Base-by-base conservation (phyloP, 64 coral and sea anemone species). In the Dendrophyllia cribrosa region DNA sequence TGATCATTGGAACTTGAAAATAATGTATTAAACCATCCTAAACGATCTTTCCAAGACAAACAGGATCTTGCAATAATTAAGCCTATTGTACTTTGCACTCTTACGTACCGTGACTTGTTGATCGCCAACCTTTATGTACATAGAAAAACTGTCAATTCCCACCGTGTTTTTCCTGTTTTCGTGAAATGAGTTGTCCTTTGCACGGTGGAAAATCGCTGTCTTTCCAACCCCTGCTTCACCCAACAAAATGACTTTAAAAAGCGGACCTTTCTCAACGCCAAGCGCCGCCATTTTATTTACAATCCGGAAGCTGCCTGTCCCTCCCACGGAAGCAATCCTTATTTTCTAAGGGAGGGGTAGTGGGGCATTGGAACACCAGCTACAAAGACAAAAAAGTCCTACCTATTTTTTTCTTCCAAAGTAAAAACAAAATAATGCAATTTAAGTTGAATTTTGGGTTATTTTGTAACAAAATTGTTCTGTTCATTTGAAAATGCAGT, bases 211-310 rank as follows among this genome's bases (percentile, higher is more conserved):
- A 77, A 99, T 74, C 6, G 94, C 55, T 10, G 97, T 99, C 68
- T 99, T 99, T 14, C 97, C 97, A 9, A 95, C 94, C 9, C 97
- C 97, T 19, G 88, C 94, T 84, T 99, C 97, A 2, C 97, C 97
- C n/a, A 99, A 69, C 16, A 99, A 78, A 47, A 99, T 89, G 15
- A 99, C 91, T 84, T 99, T 99, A 76, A 92, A 99, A 20, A 95
- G 87, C 14, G 97, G 97, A 61, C 94, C 87, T 78, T 89, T 95
- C 20, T 96, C 95, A 4, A 59, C 89, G 14, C 52, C 76, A 12
- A 97, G 73, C 5, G 82, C 95, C 82, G 95, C 95, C 95, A 97
- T 97, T 3, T 78, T 65, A 3, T 2, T 52, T 72, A 25, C 17
- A 10, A n/a, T 1, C 26, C 19, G 50, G 43, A 45, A 87, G 19